A percentile compares a stretch with the other conserved stretches of the same genome.
These are phyloP conservation scores for Stramonita haemastoma DNA, from an alignment of 2,888 invertebrate genomes.

Conservation along the genomic window DNA sequence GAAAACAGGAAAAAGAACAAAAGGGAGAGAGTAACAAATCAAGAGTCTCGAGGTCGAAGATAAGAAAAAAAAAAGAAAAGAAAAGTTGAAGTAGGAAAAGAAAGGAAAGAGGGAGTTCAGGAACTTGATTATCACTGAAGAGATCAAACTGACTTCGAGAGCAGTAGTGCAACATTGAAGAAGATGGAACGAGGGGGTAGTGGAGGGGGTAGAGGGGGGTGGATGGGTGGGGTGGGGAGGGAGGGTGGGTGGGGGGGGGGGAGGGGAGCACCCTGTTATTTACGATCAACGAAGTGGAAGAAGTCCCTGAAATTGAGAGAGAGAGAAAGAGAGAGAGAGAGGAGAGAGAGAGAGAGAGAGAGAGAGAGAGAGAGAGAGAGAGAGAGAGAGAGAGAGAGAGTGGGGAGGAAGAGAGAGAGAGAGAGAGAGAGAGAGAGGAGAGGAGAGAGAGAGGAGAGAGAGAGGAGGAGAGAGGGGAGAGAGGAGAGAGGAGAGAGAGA, in stretches of 20 bases:
- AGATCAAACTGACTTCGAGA: background rate
- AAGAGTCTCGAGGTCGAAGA: too few relatives aligned
- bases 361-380: slow-evolving; percentile 20
- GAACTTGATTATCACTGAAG: background rate
- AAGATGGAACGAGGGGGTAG: background rate
- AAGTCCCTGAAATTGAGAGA: background rate
- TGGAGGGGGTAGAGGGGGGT: background rate
- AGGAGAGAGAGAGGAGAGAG: background rate
- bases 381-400: background rate
- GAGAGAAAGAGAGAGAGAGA: slow-evolving; percentile 3
- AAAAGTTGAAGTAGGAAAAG: background rate
- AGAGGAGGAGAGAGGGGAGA: background rate
- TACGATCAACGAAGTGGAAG: background rate
- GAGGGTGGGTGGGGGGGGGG: background rate
- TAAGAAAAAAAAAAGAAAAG: background rate
- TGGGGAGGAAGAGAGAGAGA: background rate
- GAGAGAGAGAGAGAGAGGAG: background rate
- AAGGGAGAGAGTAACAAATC: background rate
- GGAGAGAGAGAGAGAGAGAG: background rate
- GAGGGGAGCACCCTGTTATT: background rate
- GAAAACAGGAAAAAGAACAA: background rate
- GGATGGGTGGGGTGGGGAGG: background rate
- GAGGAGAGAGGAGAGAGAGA: background rate
- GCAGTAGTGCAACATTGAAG: background rate
- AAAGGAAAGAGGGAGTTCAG: background rate